Conservation (phyloP, 2,113 vertebrate species). For the Melanotaenia duboulayi region DNA sequence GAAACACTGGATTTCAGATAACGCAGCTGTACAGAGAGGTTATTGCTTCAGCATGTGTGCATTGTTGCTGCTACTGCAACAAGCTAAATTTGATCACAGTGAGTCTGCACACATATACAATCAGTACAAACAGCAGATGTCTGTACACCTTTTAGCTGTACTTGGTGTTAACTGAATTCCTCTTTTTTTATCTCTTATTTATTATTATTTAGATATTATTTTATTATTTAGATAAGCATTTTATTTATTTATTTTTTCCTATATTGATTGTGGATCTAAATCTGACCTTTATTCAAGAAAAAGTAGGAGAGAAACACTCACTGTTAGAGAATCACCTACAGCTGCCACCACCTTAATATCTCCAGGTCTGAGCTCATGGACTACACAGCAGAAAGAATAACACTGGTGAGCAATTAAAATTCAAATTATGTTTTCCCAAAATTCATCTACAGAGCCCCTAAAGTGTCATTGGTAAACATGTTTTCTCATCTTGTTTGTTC, state of each 20-base stretch:
- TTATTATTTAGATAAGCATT: too few species aligned
- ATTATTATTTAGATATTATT: too few species aligned
- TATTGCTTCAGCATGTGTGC: not conserved
- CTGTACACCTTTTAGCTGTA: not conserved
- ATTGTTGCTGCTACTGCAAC: not conserved
- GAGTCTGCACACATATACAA: not conserved
- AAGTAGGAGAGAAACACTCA: conserved; percentile 71
- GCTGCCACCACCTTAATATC: conserved; percentile 91
- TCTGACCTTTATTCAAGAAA: not conserved
- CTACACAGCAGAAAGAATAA: conserved; percentile 73
- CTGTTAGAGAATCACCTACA: conserved; percentile 92
- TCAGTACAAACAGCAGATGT: too few species aligned
- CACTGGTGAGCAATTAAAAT: not conserved
- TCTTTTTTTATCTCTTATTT: not conserved
- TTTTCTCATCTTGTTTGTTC: too few species aligned
- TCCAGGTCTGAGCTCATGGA: conserved; percentile 89
- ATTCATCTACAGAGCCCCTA: not conserved
- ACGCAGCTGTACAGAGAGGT: not conserved
- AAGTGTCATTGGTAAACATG: too few species aligned
- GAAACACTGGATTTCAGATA: conserved; percentile 23
- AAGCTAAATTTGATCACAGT: not conserved
- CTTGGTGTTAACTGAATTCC: not conserved
- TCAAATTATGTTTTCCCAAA: conserved; percentile 2
- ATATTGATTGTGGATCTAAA: too few species aligned
- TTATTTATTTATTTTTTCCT: too few species aligned